Evolutionary conservation across 2,113 vertebrate species (phyloP).

Genomic region (Amia ocellicauda): DNA sequence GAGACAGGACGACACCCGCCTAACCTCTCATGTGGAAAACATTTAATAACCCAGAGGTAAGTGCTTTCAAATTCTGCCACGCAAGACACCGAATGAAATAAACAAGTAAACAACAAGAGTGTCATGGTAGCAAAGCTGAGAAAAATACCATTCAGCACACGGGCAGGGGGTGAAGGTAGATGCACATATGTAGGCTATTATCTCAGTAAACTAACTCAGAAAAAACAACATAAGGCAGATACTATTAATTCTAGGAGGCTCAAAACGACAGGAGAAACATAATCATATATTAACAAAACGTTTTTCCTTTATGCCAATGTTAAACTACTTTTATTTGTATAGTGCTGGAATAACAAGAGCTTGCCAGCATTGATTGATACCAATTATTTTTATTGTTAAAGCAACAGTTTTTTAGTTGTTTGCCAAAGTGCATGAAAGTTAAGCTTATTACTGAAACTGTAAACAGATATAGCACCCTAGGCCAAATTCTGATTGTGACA

Average conservation of each 20-base stretch:
- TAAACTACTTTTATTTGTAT: background rate
- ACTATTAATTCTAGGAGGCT: background rate
- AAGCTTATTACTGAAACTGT: constrained; percentile 51
- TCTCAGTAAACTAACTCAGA: background rate
- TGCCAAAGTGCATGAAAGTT: constrained; percentile 48
- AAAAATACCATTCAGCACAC: too few relatives aligned
- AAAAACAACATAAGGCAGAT: background rate
- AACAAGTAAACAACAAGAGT: too few relatives aligned
- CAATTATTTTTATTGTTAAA: constrained; percentile 48
- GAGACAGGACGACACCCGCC: too few relatives aligned
- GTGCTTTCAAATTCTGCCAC: too few relatives aligned
- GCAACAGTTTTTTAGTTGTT: constrained; percentile 30
- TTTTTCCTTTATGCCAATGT: background rate
- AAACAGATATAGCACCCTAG: constrained; percentile 52
- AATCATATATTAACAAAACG: constrained; percentile 8
- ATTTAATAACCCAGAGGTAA: too few relatives aligned
- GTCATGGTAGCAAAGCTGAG: too few relatives aligned
- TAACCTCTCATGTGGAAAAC: too few relatives aligned
- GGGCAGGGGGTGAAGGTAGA: too few relatives aligned
- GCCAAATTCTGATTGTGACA: constrained; percentile 39
- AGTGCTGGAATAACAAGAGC: constrained; percentile 26
- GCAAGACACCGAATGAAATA: too few relatives aligned
- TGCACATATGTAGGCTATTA: background rate
- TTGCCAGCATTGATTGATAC: constrained; percentile 46
- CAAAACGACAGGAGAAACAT: constrained; percentile 2